Evolutionary conservation across 2,113 vertebrate species (phyloP).

Genomic region (Speoplatyrhinus poulsoni): DNA sequence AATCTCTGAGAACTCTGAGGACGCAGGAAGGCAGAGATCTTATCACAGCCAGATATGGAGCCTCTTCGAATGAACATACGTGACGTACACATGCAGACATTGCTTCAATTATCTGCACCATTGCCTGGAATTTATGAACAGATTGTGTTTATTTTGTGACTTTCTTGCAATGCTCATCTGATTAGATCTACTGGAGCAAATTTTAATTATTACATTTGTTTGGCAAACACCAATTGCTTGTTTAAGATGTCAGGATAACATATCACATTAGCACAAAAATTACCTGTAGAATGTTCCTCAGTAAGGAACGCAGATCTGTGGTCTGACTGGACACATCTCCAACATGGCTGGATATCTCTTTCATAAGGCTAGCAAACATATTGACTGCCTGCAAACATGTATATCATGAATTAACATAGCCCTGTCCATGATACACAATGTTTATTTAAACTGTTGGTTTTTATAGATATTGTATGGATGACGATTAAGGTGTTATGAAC

Average conservation of each 20-base stretch:
- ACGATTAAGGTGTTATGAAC: constrained; percentile 63
- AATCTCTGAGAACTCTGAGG: constrained; percentile 84
- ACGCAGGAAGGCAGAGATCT: constrained; percentile 83
- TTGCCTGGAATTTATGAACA: constrained; percentile 64
- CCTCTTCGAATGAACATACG: constrained; percentile 74
- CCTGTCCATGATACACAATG: neutral
- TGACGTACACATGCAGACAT: constrained; percentile 82
- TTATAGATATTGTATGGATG: too few relatives aligned
- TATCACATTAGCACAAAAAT: neutral
- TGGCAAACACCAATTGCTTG: neutral
- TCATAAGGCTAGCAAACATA: constrained; percentile 84
- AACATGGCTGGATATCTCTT: constrained; percentile 81
- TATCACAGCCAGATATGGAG: constrained; percentile 72
- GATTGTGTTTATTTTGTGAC: neutral
- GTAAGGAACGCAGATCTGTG: constrained; percentile 74
- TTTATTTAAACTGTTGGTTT: too few relatives aligned
- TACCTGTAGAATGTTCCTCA: constrained; percentile 85
- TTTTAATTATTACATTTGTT: too few relatives aligned
- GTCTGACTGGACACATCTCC: constrained; percentile 86
- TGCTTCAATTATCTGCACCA: constrained; percentile 82
- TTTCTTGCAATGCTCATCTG: neutral
- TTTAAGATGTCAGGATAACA: neutral
- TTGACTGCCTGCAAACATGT: constrained; percentile 75
- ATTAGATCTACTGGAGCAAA: neutral
- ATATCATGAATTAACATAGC: neutral